phyloP scores from a whole-genome alignment of 2,888 invertebrate species.

The Eupelmus urozonus region DNA sequence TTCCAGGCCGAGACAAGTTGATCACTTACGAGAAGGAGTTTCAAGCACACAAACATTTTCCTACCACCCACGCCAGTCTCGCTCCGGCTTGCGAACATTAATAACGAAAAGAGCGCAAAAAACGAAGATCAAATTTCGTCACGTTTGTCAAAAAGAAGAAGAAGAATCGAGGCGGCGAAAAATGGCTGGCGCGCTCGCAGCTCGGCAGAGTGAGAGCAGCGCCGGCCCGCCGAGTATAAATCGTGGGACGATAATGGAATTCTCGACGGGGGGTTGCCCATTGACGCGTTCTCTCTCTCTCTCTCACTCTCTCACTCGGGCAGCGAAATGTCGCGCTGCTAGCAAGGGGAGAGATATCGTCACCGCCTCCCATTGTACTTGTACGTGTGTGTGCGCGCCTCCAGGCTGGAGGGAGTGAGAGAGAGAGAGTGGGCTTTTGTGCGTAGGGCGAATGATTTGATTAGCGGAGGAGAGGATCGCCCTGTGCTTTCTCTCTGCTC shows the following conservation, averaged over 20 bases:
- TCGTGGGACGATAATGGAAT: constrained; percentile 74
- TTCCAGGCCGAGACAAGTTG: neutral
- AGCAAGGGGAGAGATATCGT: constrained; percentile 11
- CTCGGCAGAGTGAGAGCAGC: constrained; percentile 11
- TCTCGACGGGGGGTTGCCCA: constrained; percentile 74
- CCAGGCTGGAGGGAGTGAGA: neutral
- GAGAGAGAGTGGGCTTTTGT: constrained; percentile 10
- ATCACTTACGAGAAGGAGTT: neutral
- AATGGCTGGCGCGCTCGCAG: constrained; percentile 27
- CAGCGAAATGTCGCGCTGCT: constrained; percentile 67
- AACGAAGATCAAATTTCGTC: constrained; percentile 56
- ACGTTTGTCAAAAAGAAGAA: constrained; percentile 54
- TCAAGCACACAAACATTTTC: constrained; percentile 34
- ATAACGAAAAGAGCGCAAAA: constrained; percentile 23
- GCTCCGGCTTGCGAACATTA: constrained; percentile 21
- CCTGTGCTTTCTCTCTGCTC: no score
- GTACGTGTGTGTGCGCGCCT: neutral
- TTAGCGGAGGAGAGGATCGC: constrained; percentile 64
- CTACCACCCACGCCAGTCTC: neutral
- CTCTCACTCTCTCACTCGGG: constrained; percentile 62
- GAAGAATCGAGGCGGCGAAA: constrained; percentile 52
- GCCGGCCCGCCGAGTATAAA: constrained; percentile 64
- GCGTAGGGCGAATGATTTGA: constrained; percentile 67
- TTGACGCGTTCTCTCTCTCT: constrained; percentile 65
- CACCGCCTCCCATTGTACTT: no score